Evolutionary conservation across 2,797 vertebrate species (phyloP).

Genomic region (Carduelis carduelis): DNA sequence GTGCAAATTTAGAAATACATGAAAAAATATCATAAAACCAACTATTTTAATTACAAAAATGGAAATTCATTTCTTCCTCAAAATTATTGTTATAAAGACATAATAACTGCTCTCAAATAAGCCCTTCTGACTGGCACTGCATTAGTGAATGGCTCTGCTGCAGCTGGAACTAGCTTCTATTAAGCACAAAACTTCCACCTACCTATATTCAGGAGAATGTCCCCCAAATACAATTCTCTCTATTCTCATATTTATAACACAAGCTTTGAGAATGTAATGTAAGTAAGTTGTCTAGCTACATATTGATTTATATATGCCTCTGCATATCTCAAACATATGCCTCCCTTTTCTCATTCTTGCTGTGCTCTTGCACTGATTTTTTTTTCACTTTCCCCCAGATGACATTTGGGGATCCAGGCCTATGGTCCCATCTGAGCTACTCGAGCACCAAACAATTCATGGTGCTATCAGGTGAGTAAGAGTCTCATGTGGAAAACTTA

Average conservation of each 20-base stretch:
- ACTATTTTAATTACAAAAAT: neutral
- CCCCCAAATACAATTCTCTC: neutral
- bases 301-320: neutral
- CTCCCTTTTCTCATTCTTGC: neutral
- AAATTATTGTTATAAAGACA: neutral
- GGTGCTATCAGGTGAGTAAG: neutral
- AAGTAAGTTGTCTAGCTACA: neutral
- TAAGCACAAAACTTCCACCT: neutral
- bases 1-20: neutral
- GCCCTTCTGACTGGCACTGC: neutral
- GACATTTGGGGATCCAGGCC: neutral
- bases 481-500: neutral
- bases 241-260: neutral
- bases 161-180: neutral
- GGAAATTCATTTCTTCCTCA: neutral
- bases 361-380: neutral
- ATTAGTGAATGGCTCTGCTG: neutral
- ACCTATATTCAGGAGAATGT: neutral
- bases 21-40: neutral
- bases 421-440: neutral
- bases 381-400: neutral
- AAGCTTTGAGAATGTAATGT: neutral
- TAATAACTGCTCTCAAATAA: neutral
- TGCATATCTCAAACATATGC: neutral
- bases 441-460: neutral